Evolutionary conservation across 37 sponge, comb jelly and placozoan genomes (phyloP).

Genomic region (Bolinopsis microptera): DNA sequence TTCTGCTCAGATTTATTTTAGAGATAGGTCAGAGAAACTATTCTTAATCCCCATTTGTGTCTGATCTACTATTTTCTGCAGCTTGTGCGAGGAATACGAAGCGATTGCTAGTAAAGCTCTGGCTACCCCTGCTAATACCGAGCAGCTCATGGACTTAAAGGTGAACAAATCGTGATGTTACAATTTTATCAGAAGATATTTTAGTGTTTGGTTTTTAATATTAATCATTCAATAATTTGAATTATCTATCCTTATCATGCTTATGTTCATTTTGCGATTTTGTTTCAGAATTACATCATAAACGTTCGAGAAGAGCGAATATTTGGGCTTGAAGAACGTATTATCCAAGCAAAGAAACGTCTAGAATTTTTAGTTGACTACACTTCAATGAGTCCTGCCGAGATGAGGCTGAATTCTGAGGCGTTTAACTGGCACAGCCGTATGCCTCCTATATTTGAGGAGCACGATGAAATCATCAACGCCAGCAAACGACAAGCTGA

Average conservation of each 20-base stretch:
- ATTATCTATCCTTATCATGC: no score
- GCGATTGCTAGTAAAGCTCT: conserved; percentile 83
- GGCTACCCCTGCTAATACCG: conserved; percentile 85
- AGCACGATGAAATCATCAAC: conserved; percentile 81
- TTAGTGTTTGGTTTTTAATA: no score
- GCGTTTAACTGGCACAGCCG: conserved; percentile 87
- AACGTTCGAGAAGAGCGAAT: conserved; percentile 72
- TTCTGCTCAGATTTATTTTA: no score
- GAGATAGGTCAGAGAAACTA: not conserved
- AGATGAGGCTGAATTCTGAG: conserved; percentile 82
- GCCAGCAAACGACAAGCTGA: conserved; percentile 79
- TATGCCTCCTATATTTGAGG: conserved; percentile 84
- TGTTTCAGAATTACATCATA: conserved; percentile 69
- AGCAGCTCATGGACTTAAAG: conserved; percentile 90
- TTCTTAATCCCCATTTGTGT: no score
- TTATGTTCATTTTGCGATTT: not conserved
- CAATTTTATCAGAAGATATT: no score
- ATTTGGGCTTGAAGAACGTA: conserved; percentile 73
- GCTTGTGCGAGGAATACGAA: conserved; percentile 84
- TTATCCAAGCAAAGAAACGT: conserved; percentile 68
- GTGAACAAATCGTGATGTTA: not conserved
- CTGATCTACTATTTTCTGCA: no score
- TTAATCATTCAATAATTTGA: no score
- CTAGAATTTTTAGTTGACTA: conserved; percentile 67
- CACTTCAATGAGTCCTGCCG: conserved; percentile 79